Percentiles rank a stretch among this genome's conserved stretches.
These are phyloP conservation scores for Climacteris rufus DNA, from an alignment of 2,113 vertebrate species.

Conservation along the genomic window DNA sequence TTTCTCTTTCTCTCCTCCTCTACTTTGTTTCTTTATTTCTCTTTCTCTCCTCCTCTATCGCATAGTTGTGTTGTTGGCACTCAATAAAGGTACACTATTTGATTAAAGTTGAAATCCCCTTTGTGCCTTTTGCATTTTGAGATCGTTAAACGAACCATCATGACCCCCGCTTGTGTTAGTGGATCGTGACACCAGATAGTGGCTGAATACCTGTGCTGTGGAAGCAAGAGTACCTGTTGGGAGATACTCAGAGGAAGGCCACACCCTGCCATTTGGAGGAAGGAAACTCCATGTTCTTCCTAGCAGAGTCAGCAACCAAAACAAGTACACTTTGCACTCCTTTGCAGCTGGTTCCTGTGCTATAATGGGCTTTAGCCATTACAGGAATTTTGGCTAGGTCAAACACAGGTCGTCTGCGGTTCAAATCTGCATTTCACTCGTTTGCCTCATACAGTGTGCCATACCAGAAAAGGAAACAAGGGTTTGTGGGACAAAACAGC, in stretches of 20 bases:
- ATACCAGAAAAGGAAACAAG: not conserved
- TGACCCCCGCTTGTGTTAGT: no score
- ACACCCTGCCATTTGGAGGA: not conserved
- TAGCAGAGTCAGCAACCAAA: not conserved
- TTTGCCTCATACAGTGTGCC: not conserved
- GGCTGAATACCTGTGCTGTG: not conserved
- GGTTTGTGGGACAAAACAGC: not conserved
- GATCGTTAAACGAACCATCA: no score
- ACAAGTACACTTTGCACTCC: not conserved
- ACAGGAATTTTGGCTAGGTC: not conserved
- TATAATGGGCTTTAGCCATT: not conserved
- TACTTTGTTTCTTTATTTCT: no score
- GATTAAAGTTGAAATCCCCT: no score
- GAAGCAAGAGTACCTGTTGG: not conserved
- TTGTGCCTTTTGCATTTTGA: no score
- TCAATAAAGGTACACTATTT: no score
- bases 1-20: no score
- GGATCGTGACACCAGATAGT: no score
- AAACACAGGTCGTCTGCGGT: not conserved
- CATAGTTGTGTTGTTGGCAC: no score
- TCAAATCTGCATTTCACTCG: not conserved
- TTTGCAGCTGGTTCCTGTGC: not conserved
- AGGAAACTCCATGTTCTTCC: not conserved
- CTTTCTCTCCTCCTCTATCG: no score
- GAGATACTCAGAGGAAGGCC: not conserved